Conservation (phyloP, 2,113 vertebrate genomes). For the Romanogobio albipinnatus region DNA sequence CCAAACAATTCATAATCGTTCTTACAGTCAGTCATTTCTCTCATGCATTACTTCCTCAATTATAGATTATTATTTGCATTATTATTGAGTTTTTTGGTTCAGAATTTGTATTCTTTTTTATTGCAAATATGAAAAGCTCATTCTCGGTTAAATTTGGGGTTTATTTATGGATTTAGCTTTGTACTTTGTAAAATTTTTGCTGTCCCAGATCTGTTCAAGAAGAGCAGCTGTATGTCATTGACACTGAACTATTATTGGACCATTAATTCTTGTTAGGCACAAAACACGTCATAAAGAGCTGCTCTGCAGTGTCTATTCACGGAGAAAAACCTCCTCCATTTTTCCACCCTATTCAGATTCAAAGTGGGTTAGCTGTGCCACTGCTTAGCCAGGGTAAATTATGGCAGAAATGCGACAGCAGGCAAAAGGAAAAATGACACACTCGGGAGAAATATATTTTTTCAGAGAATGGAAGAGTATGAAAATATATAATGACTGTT, state of each 20-base stretch:
- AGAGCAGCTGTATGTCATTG: slow-evolving; percentile 47
- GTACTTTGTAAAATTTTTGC: not conserved
- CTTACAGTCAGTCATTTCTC: not conserved
- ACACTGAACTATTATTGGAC: slow-evolving; percentile 24
- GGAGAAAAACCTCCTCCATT: not conserved
- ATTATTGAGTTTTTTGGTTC: not conserved
- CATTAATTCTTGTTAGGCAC: slow-evolving; percentile 36
- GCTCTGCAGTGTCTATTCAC: not conserved
- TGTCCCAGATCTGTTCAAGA: slow-evolving; percentile 45
- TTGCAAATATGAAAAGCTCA: not conserved
- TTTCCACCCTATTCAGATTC: slow-evolving; percentile 33
- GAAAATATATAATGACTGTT: slow-evolving; percentile 50
- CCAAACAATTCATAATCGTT: slow-evolving; percentile 3
- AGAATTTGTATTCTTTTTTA: not conserved
- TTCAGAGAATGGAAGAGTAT: slow-evolving; percentile 20
- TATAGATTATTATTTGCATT: not conserved
- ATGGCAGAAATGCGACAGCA: slow-evolving; percentile 4
- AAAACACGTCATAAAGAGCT: slow-evolving; percentile 9
- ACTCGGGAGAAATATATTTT: slow-evolving; percentile 26
- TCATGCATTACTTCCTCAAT: slow-evolving; percentile 48
- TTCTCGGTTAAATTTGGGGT: not conserved
- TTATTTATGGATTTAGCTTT: slow-evolving; percentile 13
- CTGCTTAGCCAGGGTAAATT: slow-evolving; percentile 36
- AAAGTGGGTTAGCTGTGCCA: slow-evolving; percentile 20
- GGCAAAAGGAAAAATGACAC: not conserved